Evolutionary conservation across 1,140 invertebrate genomes (phyloP).

Genomic region (Arion vulgaris): DNA sequence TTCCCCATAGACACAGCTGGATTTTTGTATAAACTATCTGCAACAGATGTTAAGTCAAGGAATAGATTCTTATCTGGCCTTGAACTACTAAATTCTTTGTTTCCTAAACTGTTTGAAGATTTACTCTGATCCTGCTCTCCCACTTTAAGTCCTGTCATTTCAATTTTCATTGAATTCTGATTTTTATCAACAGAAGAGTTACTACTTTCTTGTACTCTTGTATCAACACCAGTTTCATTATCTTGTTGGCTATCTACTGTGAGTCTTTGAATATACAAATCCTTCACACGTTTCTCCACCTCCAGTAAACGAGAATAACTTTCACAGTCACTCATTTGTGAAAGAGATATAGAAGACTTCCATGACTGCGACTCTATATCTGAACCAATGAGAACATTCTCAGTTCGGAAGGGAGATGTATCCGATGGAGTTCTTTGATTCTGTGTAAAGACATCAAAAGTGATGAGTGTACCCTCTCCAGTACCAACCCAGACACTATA

Average conservation of each 20-base stretch:
- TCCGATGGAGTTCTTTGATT: slow-evolving; percentile 60
- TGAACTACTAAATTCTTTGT: not conserved
- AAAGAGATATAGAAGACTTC: not conserved
- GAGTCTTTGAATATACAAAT: not conserved
- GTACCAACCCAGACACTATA: slow-evolving; percentile 75
- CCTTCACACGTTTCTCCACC: slow-evolving; percentile 38
- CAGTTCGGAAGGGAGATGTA: slow-evolving; percentile 53
- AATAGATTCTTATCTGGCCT: not conserved
- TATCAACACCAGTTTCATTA: not conserved
- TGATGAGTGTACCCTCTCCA: slow-evolving; percentile 74
- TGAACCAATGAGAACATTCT: slow-evolving; percentile 18
- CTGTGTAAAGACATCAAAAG: slow-evolving; percentile 68
- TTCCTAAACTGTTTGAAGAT: too few relatives aligned
- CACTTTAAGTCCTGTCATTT: not conserved
- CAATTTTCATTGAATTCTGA: not conserved
- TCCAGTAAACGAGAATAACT: slow-evolving; percentile 40
- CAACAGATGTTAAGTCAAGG: not conserved
- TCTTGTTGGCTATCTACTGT: not conserved
- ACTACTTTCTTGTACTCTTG: slow-evolving; percentile 14
- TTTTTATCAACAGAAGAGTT: not conserved
- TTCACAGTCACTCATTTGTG: slow-evolving; percentile 22
- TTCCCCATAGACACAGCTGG: not conserved
- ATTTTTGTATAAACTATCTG: not conserved
- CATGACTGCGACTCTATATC: slow-evolving; percentile 13
- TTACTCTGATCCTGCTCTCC: not conserved